Evolutionary conservation across 2,113 vertebrate species (phyloP).

Genomic region (Mus musculus): DNA sequence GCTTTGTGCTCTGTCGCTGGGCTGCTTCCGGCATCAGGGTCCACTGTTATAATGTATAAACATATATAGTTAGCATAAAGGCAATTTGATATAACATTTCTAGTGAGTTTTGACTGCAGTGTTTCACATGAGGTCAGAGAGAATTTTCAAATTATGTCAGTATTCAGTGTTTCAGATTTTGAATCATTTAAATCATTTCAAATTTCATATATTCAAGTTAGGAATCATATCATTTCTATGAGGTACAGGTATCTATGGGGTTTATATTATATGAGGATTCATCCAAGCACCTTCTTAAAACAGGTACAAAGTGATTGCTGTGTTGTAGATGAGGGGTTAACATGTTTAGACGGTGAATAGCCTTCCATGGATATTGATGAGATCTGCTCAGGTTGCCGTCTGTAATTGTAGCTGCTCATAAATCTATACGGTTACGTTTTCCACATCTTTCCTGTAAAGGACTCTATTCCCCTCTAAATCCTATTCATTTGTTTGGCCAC

Average conservation of each 20-base stretch:
- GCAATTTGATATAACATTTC: background rate
- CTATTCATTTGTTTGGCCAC: background rate
- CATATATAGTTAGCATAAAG: background rate
- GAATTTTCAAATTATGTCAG: background rate
- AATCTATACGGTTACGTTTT: background rate
- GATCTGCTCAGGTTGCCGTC: background rate
- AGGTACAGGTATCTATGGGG: background rate
- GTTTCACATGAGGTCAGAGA: background rate
- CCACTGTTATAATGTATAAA: background rate
- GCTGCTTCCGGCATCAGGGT: background rate
- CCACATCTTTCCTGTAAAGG: constrained; percentile 8
- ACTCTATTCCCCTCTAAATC: background rate
- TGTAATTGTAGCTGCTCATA: background rate
- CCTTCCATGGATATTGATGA: background rate
- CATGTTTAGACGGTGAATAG: background rate
- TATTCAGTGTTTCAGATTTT: background rate
- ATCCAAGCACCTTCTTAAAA: background rate
- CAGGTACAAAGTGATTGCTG: background rate
- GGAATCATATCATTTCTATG: background rate
- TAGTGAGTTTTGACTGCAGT: background rate
- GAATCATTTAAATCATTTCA: background rate
- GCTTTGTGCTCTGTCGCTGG: background rate
- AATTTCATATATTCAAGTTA: background rate
- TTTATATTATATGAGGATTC: background rate
- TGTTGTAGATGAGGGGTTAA: background rate